Conservation (phyloP, 2,888 invertebrate genomes). For the Chromoteleia sp. region DNA sequence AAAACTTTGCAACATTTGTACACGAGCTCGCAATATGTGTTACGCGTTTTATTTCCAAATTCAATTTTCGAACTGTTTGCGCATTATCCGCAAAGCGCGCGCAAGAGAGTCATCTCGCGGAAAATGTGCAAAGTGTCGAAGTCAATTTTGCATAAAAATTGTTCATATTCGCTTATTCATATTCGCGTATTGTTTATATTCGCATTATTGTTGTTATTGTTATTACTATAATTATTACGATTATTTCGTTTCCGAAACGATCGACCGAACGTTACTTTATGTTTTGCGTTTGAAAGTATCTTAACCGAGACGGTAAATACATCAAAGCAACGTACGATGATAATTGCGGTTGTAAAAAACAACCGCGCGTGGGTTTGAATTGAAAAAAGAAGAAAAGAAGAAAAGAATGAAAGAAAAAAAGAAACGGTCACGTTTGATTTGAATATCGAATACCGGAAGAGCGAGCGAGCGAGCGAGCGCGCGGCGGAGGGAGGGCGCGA, state of each 20-base stretch:
- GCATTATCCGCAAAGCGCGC: not conserved
- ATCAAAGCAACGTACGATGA: no score
- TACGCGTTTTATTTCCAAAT: conserved; percentile 25
- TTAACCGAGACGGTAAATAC: no score
- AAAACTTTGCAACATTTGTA: conserved; percentile 32
- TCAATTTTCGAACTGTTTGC: conserved; percentile 25
- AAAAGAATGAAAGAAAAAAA: no score
- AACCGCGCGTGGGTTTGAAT: conserved; percentile 35
- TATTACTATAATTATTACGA: no score
- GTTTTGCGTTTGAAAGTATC: no score
- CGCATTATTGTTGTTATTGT: no score
- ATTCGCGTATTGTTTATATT: no score
- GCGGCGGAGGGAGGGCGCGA: conserved; percentile 11
- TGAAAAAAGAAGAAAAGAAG: conserved; percentile 10
- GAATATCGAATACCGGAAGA: conserved; percentile 24
- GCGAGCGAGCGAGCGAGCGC: conserved; percentile 8
- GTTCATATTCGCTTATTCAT: no score
- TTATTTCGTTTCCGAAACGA: no score
- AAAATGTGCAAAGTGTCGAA: not conserved
- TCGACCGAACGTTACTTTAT: no score
- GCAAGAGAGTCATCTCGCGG: not conserved
- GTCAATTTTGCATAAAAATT: no score
- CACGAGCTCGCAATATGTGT: conserved; percentile 6
- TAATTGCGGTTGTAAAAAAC: no score
- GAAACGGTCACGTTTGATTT: conserved; percentile 30